phyloP scores from a whole-genome alignment of 2,888 invertebrate genomes.

The Serrognathus titanus region DNA sequence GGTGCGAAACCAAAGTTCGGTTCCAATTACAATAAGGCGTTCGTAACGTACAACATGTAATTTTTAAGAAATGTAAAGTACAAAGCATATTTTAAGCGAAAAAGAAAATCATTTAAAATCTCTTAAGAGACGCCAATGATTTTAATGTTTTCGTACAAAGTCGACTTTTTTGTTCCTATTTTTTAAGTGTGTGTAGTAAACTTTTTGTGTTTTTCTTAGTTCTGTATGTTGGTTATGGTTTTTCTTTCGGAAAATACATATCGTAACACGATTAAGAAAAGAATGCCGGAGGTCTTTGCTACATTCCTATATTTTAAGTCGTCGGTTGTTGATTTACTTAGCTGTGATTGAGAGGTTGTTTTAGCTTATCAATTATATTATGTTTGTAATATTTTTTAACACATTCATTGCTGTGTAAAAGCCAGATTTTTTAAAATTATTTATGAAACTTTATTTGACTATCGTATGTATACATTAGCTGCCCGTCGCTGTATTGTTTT shows the following conservation, averaged over 20 bases:
- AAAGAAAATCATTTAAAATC: no score
- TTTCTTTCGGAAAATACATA: conserved; percentile 10
- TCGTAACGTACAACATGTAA: conserved; percentile 13
- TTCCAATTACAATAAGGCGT: conserved; percentile 9
- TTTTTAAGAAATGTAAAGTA: conserved; percentile 2
- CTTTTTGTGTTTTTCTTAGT: background rate
- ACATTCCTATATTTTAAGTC: background rate
- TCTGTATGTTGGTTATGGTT: conserved; percentile 9
- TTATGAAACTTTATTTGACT: no score
- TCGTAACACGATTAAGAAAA: conserved; percentile 6
- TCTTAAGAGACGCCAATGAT: no score
- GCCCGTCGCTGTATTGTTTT: no score
- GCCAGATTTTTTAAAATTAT: no score
- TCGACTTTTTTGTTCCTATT: no score
- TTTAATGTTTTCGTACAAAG: no score
- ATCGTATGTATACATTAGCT: no score
- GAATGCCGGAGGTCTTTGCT: background rate
- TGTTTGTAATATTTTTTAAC: no score
- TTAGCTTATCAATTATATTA: background rate
- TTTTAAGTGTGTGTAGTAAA: background rate
- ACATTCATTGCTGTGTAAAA: no score
- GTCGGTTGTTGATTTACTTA: background rate
- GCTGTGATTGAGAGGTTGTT: background rate
- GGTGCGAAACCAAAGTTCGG: conserved; percentile 17
- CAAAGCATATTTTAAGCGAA: background rate